Conservation (phyloP, 2,797 vertebrate species). For the Echiichthys vipera region DNA sequence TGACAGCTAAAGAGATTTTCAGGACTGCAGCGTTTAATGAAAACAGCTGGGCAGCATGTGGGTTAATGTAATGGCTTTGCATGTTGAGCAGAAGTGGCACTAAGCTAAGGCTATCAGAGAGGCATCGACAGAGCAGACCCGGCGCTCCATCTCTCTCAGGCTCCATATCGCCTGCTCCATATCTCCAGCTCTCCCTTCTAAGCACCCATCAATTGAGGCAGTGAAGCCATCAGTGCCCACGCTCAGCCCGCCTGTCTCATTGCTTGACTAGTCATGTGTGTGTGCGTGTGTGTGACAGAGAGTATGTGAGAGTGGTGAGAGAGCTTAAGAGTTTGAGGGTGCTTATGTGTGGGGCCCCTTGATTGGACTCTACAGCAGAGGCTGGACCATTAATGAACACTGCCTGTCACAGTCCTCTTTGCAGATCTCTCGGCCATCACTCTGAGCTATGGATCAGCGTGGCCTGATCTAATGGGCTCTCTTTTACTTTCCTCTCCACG, state of each 20-base stretch:
- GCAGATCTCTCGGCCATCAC: slow-evolving; percentile 61
- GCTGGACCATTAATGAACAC: slow-evolving; percentile 74
- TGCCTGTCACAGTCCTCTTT: slow-evolving; percentile 60
- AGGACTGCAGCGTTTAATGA: slow-evolving; percentile 59
- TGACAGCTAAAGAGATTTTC: slow-evolving; percentile 55
- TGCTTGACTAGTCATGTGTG: slow-evolving; percentile 52
- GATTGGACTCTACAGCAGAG: slow-evolving; percentile 76
- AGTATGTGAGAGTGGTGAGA: slow-evolving; percentile 11
- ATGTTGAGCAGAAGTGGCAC: slow-evolving; percentile 70
- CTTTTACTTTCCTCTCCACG: slow-evolving; percentile 28
- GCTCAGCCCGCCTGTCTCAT: slow-evolving; percentile 63
- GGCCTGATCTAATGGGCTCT: slow-evolving; percentile 53
- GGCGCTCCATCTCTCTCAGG: slow-evolving; percentile 52
- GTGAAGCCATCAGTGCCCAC: slow-evolving; percentile 78
- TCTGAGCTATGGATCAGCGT: slow-evolving; percentile 57
- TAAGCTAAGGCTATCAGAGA: slow-evolving; percentile 65
- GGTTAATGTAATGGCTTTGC: slow-evolving; percentile 69
- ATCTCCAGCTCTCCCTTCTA: slow-evolving; percentile 63
- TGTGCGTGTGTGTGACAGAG: slow-evolving; percentile 15
- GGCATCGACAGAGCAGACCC: slow-evolving; percentile 53
- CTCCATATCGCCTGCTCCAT: slow-evolving; percentile 36
- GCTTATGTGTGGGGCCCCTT: slow-evolving; percentile 72
- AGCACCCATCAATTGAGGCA: slow-evolving; percentile 78
- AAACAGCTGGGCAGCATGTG: slow-evolving; percentile 66
- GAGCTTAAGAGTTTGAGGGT: slow-evolving; percentile 56